A percentile compares a stretch with the other conserved stretches of the same genome.
These are phyloP conservation scores for Mantis religiosa DNA, from an alignment of 2,888 invertebrate species.

Conservation along the genomic window DNA sequence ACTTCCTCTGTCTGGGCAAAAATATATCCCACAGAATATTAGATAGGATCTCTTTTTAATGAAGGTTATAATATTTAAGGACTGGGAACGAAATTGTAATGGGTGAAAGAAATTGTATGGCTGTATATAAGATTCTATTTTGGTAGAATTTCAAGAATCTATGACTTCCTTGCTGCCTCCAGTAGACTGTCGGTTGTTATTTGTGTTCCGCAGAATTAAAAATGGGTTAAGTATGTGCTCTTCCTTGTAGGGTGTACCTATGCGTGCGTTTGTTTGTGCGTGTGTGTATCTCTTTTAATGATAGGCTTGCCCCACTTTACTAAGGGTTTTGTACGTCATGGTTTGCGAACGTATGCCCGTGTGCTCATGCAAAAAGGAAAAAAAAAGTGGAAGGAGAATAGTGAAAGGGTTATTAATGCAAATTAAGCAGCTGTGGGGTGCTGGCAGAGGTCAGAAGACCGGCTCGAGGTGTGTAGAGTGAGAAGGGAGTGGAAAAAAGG, in stretches of 20 bases:
- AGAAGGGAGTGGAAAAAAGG: not conserved
- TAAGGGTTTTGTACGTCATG: not conserved
- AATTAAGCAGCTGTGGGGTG: not conserved
- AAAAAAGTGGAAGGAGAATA: not conserved
- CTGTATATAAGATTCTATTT: no score
- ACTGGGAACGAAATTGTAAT: no score
- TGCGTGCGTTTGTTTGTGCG: no score
- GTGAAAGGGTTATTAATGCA: constrained; percentile 14
- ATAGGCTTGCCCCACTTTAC: not conserved
- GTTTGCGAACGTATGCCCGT: not conserved
- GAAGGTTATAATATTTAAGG: no score
- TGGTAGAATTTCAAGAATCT: no score
- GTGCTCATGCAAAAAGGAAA: not conserved
- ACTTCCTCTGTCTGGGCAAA: no score
- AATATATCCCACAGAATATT: no score
- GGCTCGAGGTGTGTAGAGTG: not conserved
- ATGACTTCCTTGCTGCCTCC: no score
- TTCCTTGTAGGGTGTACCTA: not conserved
- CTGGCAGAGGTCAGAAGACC: not conserved
- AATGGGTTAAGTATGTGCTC: not conserved
- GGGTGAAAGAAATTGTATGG: no score
- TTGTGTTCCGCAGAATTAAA: not conserved
- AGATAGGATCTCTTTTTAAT: no score
- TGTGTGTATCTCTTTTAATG: not conserved
- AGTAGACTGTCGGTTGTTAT: no score